These are phyloP conservation scores for Caenorhabditis sp. DNA, from an alignment of 2,888 invertebrate species.

Conservation along the genomic window DNA sequence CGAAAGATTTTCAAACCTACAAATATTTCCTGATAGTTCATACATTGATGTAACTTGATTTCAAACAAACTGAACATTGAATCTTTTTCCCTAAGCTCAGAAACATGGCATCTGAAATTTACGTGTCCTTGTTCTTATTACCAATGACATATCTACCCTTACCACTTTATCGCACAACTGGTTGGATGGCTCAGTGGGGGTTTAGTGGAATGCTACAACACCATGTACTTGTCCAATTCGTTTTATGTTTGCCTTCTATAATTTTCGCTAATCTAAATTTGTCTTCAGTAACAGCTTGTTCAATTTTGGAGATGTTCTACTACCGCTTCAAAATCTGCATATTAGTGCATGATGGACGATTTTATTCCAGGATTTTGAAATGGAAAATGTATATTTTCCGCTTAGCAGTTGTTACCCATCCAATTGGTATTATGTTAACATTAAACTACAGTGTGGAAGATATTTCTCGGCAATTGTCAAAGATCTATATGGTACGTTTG, in stretches of 20 bases:
- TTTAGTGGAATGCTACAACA: constrained; percentile 1
- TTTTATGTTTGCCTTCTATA: not conserved
- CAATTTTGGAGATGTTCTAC: constrained; percentile 6
- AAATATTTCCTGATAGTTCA: not conserved
- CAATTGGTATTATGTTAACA: not conserved
- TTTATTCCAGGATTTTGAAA: not conserved
- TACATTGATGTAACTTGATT: not conserved
- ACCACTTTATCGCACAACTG: not conserved
- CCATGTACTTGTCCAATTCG: not conserved
- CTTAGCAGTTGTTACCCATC: not conserved
- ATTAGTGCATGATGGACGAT: not conserved
- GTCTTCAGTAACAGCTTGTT: not conserved
- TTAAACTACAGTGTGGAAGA: not conserved
- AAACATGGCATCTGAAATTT: not conserved
- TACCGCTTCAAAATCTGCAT: not conserved
- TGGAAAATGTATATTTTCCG: not conserved
- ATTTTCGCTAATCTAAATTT: too few relatives aligned
- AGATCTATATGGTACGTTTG: too few relatives aligned
- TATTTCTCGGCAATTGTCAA: too few relatives aligned
- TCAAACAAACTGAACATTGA: too few relatives aligned
- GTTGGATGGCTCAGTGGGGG: not conserved
- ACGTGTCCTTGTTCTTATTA: not conserved
- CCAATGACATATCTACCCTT: constrained; percentile 4
- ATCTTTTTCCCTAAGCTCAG: too few relatives aligned
- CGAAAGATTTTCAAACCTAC: not conserved